Base-by-base conservation (phyloP, 1,140 invertebrate genomes). In the Philaenus spumarius region DNA sequence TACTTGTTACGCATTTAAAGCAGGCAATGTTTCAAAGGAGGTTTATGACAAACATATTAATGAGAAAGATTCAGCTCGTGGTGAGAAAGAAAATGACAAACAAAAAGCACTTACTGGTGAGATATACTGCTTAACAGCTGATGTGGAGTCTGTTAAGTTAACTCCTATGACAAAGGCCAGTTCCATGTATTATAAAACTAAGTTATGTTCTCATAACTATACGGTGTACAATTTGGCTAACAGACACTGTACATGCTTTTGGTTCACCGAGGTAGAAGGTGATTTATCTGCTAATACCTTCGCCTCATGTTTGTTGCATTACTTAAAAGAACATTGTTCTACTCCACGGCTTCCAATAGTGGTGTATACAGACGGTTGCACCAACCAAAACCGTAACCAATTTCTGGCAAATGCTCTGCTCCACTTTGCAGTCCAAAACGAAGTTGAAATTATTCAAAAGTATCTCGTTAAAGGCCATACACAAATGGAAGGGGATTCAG, bases 141-240 rank as follows among this genome's bases (percentile, higher is more conserved):
- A 69, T 54, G 19, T 68, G 5, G 52, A 65, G 54, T 45, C 61
- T n/a, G 62, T 69, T 12, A 58, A 64, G 54, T 34, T 68, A 30
- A 39, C 52, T 46, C 68, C 67, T 15, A 12, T 30, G n/a, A n/a
- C 68, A 30, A 64, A 68, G n/a, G 68, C 69, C 14, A 63, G 56
- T 40, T 47, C 65, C 35, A 15, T 69, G 24, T 71, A 70, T 57
- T 71, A 67, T 53, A 68, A 67, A 53, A 66, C 62, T 4, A 71
- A 71, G 52, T 52, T 71, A 23, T 30, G 54, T 6, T 39, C 61
- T 4, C 70, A 70, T 55, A 72, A 72, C 55, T 68, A 64, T 46
- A 71, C 68, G n/a, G n/a, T n/a, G n/a, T n/a, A n/a, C n/a, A n/a
- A n/a, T n/a, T n/a, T n/a, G n/a, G n/a, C n/a, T n/a, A 0, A 24